phyloP scores from a whole-genome alignment of 1,140 invertebrate species.

The Ostrea denselamellosa region DNA sequence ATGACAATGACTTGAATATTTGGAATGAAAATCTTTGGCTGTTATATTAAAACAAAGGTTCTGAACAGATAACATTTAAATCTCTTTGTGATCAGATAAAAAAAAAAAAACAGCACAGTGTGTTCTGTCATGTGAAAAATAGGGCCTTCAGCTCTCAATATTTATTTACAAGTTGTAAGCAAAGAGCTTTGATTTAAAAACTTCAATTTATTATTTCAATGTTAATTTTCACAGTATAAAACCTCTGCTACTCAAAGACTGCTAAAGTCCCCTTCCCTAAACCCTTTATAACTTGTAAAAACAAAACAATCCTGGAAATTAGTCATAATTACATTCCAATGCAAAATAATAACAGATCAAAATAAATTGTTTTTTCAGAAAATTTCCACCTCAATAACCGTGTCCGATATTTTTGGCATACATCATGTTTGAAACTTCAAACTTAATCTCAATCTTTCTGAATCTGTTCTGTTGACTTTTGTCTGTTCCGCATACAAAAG shows the following conservation, averaged over 20 bases:
- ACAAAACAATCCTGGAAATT: background rate
- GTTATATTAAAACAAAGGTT: constrained; percentile 1
- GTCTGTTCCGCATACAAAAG: constrained; percentile 9
- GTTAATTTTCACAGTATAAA: background rate
- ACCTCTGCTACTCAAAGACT: background rate
- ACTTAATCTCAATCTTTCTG: background rate
- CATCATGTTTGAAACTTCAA: background rate
- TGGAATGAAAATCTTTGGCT: background rate
- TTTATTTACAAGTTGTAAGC: background rate
- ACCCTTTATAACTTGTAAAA: background rate
- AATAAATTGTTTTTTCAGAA: background rate
- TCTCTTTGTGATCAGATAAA: constrained; percentile 9
- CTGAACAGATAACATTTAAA: constrained; percentile 11
- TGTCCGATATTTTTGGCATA: background rate
- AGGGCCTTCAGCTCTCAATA: background rate
- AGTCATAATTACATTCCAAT: background rate
- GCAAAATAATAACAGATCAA: background rate
- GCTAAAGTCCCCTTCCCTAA: background rate
- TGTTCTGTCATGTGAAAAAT: constrained; percentile 24
- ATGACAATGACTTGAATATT: constrained; percentile 17
- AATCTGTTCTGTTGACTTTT: background rate
- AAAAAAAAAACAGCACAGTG: background rate
- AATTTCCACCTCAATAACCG: background rate
- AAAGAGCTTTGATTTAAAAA: background rate
- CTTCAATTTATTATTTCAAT: too few species aligned